A percentile compares a stretch with the other conserved stretches of the same genome.
These are phyloP conservation scores for Rhabdomys dilectus DNA, from an alignment of 2,113 vertebrate species.

Conservation along the genomic window DNA sequence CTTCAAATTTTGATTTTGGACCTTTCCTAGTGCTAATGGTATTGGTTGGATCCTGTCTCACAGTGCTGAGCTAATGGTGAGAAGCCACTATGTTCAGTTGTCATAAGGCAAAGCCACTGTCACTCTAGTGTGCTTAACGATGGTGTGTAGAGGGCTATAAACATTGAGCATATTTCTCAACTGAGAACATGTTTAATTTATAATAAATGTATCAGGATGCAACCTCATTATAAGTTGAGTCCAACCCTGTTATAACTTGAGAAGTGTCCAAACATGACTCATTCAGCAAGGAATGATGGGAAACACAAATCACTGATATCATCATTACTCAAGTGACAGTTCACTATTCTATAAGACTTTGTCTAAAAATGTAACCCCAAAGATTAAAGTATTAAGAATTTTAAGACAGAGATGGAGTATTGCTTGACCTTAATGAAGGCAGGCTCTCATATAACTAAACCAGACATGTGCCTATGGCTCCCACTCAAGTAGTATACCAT, in stretches of 20 bases:
- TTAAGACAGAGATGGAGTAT: neutral
- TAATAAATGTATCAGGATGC: neutral
- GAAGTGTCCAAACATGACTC: neutral
- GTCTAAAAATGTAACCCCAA: neutral
- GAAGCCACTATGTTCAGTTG: too few relatives aligned
- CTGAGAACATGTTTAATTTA: neutral
- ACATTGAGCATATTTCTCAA: neutral
- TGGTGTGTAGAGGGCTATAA: neutral
- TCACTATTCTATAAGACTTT: neutral
- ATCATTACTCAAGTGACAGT: too few relatives aligned
- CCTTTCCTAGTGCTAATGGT: neutral
- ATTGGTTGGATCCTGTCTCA: neutral
- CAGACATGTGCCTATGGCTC: neutral
- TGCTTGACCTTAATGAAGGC: neutral
- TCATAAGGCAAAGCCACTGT: neutral
- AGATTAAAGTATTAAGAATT: neutral
- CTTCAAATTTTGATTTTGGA: neutral
- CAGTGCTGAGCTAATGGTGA: neutral
- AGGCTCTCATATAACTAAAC: too few relatives aligned
- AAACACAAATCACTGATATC: neutral
- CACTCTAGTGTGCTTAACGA: neutral
- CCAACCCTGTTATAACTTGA: neutral
- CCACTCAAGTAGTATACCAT: neutral
- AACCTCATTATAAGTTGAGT: neutral
- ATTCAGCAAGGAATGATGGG: neutral